phyloP scores from a whole-genome alignment of 2,113 vertebrate species.

The Elachura formosa region DNA sequence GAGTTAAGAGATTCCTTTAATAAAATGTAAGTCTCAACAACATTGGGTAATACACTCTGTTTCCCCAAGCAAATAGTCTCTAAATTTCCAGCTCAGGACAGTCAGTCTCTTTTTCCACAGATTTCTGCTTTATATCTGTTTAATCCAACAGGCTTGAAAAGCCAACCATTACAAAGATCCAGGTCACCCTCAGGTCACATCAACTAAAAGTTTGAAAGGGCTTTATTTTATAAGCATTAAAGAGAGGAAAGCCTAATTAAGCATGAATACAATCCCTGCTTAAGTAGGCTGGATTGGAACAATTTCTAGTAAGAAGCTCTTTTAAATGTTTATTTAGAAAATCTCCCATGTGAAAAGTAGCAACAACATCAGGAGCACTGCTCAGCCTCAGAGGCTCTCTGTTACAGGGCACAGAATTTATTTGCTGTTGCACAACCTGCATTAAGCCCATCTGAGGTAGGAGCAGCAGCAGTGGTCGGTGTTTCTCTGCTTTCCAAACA shows the following conservation, averaged over 20 bases:
- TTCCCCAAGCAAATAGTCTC: not conserved
- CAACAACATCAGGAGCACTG: not conserved
- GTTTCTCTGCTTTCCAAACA: not conserved
- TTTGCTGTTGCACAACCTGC: not conserved
- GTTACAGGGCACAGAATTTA: not conserved
- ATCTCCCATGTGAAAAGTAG: conserved; percentile 27
- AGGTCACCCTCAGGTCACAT: conserved; percentile 53
- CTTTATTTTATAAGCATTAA: conserved; percentile 57
- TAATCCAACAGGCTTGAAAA: conserved; percentile 51
- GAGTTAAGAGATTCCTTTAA: not conserved
- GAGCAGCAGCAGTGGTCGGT: not conserved
- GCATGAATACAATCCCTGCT: conserved; percentile 42
- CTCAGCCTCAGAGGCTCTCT: not conserved
- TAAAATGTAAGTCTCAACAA: not conserved
- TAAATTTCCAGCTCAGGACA: not conserved
- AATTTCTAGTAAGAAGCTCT: conserved; percentile 34
- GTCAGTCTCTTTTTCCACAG: not conserved
- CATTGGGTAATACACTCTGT: not conserved
- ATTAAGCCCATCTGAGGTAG: not conserved
- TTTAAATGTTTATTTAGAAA: conserved; percentile 57
- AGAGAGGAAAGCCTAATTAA: conserved; percentile 55
- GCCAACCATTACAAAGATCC: conserved; percentile 34
- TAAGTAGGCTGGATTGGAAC: conserved; percentile 25
- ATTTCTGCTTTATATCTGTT: conserved; percentile 34
- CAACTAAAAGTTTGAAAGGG: conserved; percentile 44